phyloP scores from a whole-genome alignment of 2,113 vertebrate species.

The Hippopotamus amphibius region DNA sequence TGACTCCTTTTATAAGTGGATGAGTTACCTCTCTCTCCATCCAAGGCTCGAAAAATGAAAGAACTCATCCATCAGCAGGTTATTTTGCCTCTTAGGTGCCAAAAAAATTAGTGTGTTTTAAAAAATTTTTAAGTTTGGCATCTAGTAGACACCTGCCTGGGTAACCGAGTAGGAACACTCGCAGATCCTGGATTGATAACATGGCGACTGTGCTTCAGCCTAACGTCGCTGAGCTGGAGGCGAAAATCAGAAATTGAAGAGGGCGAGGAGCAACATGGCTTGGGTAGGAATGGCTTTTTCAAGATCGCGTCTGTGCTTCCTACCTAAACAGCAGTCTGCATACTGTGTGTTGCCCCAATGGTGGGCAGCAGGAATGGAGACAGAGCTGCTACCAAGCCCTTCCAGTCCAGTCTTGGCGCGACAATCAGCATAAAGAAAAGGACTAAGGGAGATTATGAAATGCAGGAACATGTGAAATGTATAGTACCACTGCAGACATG shows the following conservation, averaged over 20 bases:
- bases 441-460: background rate
- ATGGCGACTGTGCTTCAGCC: background rate
- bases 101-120: slow-evolving; percentile 38
- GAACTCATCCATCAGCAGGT: background rate
- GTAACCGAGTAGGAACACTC: slow-evolving; percentile 26
- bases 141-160: background rate
- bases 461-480: background rate
- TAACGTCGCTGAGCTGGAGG: background rate
- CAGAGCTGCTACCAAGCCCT: background rate
- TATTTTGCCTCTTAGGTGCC: background rate
- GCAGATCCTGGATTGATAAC: background rate
- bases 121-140: slow-evolving; percentile 52
- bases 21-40: background rate
- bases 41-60: background rate
- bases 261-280: background rate
- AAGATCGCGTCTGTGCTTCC: background rate
- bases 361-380: background rate
- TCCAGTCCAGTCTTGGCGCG: background rate
- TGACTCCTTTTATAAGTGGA: background rate
- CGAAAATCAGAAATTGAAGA: slow-evolving; percentile 6
- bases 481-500: background rate
- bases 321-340: background rate
- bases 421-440: background rate
- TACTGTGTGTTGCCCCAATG: background rate
- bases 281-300: background rate